A percentile compares a stretch with the other conserved stretches of the same genome.
These are phyloP conservation scores for Brassicogethes aeneus DNA, from an alignment of 2,888 invertebrate species.

Conservation along the genomic window DNA sequence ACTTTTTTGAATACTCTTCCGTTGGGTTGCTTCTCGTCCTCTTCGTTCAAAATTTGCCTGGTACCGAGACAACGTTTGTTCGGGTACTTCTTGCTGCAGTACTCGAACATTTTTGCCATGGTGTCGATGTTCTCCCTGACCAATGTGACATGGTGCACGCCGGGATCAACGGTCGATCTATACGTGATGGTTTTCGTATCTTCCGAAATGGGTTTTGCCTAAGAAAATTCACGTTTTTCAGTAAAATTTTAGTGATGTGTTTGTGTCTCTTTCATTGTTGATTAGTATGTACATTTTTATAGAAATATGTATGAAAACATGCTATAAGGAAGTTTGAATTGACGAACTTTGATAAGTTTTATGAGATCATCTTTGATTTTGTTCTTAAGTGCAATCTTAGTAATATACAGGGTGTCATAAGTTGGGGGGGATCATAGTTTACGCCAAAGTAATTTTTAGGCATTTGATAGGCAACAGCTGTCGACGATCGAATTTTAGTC, in stretches of 20 bases:
- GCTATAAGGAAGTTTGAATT: no score
- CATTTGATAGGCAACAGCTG: no score
- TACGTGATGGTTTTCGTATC: conserved; percentile 63
- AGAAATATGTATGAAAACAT: no score
- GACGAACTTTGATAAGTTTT: not conserved
- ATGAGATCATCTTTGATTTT: no score
- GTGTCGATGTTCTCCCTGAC: conserved; percentile 70
- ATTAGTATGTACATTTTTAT: no score
- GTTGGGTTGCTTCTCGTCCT: conserved; percentile 89
- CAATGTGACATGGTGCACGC: conserved; percentile 62
- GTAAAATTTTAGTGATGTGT: not conserved
- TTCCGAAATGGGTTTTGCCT: conserved; percentile 63
- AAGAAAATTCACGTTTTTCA: conserved; percentile 10
- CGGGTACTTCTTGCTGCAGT: conserved; percentile 65
- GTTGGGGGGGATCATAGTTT: no score
- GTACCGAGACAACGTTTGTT: conserved; percentile 79
- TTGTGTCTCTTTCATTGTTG: not conserved
- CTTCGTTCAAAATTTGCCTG: conserved; percentile 81
- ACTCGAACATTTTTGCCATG: conserved; percentile 74
- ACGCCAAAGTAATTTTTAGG: no score
- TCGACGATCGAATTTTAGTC: no score
- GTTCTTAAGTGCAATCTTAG: no score
- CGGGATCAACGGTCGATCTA: conserved; percentile 60
- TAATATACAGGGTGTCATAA: no score
- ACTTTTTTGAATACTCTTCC: conserved; percentile 95